Percentiles rank a stretch among this genome's conserved stretches.
phyloP scores from a whole-genome alignment of 2,888 invertebrate species.

The Oscheius sp. region DNA sequence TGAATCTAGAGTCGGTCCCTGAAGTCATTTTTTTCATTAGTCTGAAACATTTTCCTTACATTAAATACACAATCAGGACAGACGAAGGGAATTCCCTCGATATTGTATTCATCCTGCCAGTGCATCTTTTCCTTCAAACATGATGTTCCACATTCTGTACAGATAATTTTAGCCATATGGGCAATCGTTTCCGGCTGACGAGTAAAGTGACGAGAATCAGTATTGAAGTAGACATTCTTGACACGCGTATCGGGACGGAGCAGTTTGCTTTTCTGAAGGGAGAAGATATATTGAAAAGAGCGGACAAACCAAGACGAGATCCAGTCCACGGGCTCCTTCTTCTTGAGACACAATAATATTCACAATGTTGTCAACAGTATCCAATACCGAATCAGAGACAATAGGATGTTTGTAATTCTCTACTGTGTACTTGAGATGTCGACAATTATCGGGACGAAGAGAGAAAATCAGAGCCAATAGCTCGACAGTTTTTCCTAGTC shows the following conservation, averaged over 20 bases:
- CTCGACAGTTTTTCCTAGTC: slow-evolving; percentile 83
- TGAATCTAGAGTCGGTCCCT: not conserved
- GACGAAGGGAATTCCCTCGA: slow-evolving; percentile 16
- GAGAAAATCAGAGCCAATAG: slow-evolving; percentile 77
- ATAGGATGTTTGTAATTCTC: too few species aligned
- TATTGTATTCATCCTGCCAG: slow-evolving; percentile 26
- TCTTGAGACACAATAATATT: slow-evolving; percentile 18
- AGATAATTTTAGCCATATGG: not conserved
- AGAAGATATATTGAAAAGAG: slow-evolving; percentile 24
- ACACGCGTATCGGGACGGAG: not conserved
- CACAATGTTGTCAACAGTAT: slow-evolving; percentile 19
- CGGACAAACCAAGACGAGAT: slow-evolving; percentile 13
- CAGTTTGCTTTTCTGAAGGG: slow-evolving; percentile 10
- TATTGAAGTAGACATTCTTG: slow-evolving; percentile 19
- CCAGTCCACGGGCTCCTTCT: slow-evolving; percentile 32
- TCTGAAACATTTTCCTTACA: not conserved
- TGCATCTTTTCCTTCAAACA: slow-evolving; percentile 26
- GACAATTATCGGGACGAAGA: slow-evolving; percentile 13
- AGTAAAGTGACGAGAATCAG: not conserved
- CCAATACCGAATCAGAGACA: slow-evolving; percentile 18
- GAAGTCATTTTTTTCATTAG: not conserved
- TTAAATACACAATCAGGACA: slow-evolving; percentile 34
- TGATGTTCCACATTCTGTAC: slow-evolving; percentile 13
- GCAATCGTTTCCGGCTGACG: not conserved
- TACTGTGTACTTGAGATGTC: too few species aligned